Evolutionary conservation across 2,113 vertebrate species (phyloP), one percentile per base, ranked within the genome.

Genomic region (Psilopogon haemacephalus): DNA sequence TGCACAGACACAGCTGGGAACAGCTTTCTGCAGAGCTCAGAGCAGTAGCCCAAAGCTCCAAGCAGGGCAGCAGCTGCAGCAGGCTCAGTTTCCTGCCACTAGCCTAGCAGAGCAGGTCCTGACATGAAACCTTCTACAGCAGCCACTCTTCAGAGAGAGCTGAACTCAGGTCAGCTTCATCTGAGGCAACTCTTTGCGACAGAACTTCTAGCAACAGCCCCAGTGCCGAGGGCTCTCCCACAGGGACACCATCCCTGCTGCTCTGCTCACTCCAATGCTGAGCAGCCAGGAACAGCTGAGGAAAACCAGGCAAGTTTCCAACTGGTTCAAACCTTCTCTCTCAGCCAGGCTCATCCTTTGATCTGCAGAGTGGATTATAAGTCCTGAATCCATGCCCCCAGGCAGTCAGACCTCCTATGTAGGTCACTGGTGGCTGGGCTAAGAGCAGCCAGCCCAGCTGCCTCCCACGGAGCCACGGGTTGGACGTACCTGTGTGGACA

Each of bases 401-500:
- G 72, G 87, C 70, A 35, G 68, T 78, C 33, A 65, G 48, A 32
- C 70, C 54, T 75, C 75, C 65, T 90, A 76, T 88, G 54, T 83
- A 83, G 90, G 86, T 91, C 86, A 94, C 44, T 8, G 8, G 30
- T 83, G 55, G 33, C 68, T 79, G 59, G 64, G 58, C 19, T 27
- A 28, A 85, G 50, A 62, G 52, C 44, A 55, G 28, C n/a, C 37
- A 86, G 50, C 8, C 40, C 80, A 69, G 30, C 83, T 84, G 56
- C n/a, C 67, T 54, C 5, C n/a, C 28, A 8, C 3, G 40, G 11
- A 15, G 52, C 2, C 1, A 16, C 0, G 3, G 26, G n/a, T 37
- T 15, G 26, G 42, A 91, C 97, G 12, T 96, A 99, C 99, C 99
- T 99, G 98, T 37, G 99, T 99, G 46, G 98, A 98, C 15, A 99